phyloP scores from a whole-genome alignment of 1,140 invertebrate species.

The Homalodisca vitripennis region DNA sequence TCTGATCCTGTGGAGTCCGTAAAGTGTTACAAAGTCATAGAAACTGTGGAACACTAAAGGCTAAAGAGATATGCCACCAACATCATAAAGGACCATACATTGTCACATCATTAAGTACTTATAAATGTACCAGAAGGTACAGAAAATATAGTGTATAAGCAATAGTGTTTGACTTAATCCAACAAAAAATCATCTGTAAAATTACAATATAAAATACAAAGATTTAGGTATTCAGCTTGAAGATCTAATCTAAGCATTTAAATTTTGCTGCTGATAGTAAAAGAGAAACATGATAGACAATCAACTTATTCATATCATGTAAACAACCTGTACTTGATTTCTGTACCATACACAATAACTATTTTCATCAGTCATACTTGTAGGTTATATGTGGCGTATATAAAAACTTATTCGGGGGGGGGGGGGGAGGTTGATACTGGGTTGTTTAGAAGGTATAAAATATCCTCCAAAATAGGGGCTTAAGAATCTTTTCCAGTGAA shows the following conservation, averaged over 20 bases:
- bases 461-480: too few relatives aligned
- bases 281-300: too few relatives aligned
- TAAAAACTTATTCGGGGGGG: too few relatives aligned
- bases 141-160: background rate
- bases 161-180: background rate
- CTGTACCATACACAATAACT: too few relatives aligned
- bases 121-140: background rate
- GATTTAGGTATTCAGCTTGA: background rate
- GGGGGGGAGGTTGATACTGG: too few relatives aligned
- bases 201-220: background rate
- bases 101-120: background rate
- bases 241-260: background rate
- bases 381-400: too few relatives aligned
- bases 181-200: background rate
- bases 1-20: conserved; percentile 72
- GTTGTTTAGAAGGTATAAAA: too few relatives aligned
- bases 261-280: too few relatives aligned
- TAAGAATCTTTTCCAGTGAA: too few relatives aligned
- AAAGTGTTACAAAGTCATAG: conserved; percentile 45
- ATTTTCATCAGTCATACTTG: too few relatives aligned
- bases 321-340: too few relatives aligned
- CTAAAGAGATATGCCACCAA: background rate
- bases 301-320: too few relatives aligned
- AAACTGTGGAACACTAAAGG: conserved; percentile 34
- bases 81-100: background rate